Evolutionary conservation across 2,888 invertebrate genomes (phyloP).

Genomic region (Antheraea yamamai): DNA sequence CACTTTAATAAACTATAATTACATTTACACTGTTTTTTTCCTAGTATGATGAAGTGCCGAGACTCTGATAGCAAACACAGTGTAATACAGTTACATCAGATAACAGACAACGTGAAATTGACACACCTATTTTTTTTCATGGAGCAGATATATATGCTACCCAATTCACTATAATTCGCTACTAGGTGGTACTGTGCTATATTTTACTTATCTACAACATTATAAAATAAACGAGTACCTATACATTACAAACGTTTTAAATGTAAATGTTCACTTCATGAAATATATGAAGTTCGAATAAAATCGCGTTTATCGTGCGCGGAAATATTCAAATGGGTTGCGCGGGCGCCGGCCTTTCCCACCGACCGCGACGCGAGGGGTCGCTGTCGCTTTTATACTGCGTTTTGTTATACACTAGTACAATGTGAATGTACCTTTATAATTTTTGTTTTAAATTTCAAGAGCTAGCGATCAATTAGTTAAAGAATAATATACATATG

Average conservation of each 20-base stretch:
- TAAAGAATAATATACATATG: neutral
- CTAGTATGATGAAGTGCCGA: too few species aligned
- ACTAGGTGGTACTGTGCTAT: too few species aligned
- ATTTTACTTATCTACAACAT: neutral
- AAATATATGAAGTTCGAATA: conserved; percentile 65
- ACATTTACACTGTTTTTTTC: too few species aligned
- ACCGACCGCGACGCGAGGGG: conserved; percentile 43
- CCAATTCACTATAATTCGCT: too few species aligned
- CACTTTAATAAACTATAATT: too few species aligned
- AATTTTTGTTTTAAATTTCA: conserved; percentile 29
- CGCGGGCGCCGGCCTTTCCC: conserved; percentile 53
- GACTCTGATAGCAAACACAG: too few species aligned
- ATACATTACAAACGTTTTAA: conserved; percentile 51
- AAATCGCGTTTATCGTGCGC: conserved; percentile 48
- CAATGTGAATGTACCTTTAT: conserved; percentile 46
- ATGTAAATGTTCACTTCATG: conserved; percentile 67
- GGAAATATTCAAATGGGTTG: conserved; percentile 61
- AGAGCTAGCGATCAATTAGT: conserved; percentile 29
- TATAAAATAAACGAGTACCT: neutral
- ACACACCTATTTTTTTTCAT: too few species aligned
- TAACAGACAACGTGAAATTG: too few species aligned
- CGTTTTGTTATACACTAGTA: conserved; percentile 57
- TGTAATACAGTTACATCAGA: too few species aligned
- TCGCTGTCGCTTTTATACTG: conserved; percentile 57
- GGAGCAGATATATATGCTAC: too few species aligned